phyloP scores from a whole-genome alignment of 37 sponge, comb jelly and placozoan species.

The Haliclona indistincta region DNA sequence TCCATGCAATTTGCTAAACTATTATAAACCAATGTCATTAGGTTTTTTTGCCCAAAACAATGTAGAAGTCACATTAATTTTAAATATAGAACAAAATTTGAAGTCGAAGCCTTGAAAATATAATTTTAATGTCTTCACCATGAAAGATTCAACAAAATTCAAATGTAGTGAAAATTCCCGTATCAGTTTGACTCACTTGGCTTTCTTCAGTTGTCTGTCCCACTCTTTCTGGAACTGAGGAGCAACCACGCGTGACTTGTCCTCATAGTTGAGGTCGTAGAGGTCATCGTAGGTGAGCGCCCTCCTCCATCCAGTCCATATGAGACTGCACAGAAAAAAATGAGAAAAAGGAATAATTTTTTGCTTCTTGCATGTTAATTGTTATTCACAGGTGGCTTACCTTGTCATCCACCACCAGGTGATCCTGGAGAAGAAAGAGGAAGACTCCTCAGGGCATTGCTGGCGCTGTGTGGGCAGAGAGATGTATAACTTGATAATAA shows the following conservation, averaged over 20 bases:
- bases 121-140: too few relatives aligned
- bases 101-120: too few relatives aligned
- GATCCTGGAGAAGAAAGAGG: neutral
- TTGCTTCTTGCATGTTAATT: neutral
- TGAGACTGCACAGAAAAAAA: conserved; percentile 35
- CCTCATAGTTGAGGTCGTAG: conserved; percentile 55
- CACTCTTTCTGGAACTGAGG: conserved; percentile 62
- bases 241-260: conserved; percentile 58
- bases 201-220: conserved; percentile 61
- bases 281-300: conserved; percentile 70
- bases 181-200: conserved; percentile 57
- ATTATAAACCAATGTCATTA: too few relatives aligned
- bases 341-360: neutral
- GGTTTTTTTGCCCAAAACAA: too few relatives aligned
- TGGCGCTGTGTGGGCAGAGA: too few relatives aligned
- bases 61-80: too few relatives aligned
- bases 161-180: too few relatives aligned
- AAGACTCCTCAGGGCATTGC: neutral
- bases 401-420: conserved; percentile 76
- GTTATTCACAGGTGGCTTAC: neutral
- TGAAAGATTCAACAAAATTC: too few relatives aligned
- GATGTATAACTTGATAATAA: too few relatives aligned
- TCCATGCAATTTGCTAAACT: too few relatives aligned
- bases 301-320: conserved; percentile 68
- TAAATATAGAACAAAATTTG: too few relatives aligned